A percentile compares a stretch with the other conserved stretches of the same genome.
Evolutionary conservation across 2,113 vertebrate genomes (phyloP).

Genomic region (Jaculus jaculus): DNA sequence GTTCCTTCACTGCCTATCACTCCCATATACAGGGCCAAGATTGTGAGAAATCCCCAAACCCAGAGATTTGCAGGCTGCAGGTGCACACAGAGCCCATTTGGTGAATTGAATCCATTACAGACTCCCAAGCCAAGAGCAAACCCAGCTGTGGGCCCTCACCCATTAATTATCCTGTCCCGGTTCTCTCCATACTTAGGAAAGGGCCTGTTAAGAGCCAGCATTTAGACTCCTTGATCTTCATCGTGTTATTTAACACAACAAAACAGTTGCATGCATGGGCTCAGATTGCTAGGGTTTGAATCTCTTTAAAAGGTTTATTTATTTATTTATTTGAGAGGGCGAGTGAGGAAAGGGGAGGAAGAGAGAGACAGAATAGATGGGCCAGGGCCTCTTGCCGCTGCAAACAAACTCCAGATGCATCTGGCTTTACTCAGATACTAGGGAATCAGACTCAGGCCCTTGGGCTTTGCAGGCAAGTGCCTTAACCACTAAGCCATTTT

Average conservation of each 20-base stretch:
- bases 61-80: not conserved
- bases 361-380: too few relatives aligned
- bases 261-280: accelerated
- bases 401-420: too few relatives aligned
- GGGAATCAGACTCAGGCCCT: too few relatives aligned
- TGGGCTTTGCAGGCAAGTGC: too few relatives aligned
- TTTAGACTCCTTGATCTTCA: not conserved
- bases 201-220: not conserved
- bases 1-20: not conserved
- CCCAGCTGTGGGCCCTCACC: not conserved
- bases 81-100: too few relatives aligned
- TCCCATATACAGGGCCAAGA: not conserved
- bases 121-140: not conserved
- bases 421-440: too few relatives aligned
- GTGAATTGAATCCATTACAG: not conserved
- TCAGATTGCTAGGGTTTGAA: not conserved
- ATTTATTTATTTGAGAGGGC: too few relatives aligned
- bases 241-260: not conserved
- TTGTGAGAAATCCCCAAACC: not conserved
- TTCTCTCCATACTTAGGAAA: slow-evolving; percentile 16
- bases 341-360: too few relatives aligned
- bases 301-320: too few relatives aligned
- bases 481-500: too few relatives aligned
- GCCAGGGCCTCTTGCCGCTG: too few relatives aligned
- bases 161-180: not conserved